A percentile compares a stretch with the other conserved stretches of the same genome.
Evolutionary conservation across 2,888 invertebrate genomes (phyloP).

Genomic region (Drosophila gaucha): DNA sequence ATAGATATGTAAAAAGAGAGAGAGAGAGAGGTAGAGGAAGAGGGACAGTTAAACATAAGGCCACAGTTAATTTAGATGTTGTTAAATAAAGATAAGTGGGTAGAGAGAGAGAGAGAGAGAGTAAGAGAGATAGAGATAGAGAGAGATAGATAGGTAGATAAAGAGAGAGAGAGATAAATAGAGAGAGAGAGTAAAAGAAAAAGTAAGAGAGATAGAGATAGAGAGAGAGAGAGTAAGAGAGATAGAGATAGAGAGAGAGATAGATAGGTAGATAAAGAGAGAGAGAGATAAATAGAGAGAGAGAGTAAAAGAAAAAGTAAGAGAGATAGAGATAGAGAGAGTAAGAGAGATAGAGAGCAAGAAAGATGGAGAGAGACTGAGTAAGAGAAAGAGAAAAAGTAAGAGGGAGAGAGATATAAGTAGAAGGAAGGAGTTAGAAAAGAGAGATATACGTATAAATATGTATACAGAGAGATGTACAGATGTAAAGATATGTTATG

Average conservation of each 20-base stretch:
- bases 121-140: not conserved
- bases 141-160: not conserved
- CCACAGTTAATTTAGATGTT: conserved; percentile 26
- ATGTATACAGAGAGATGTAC: not conserved
- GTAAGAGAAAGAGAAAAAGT: too few relatives aligned
- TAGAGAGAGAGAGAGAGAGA: not conserved
- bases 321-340: not conserved
- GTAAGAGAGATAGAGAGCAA: too few relatives aligned
- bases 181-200: not conserved
- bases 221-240: not conserved
- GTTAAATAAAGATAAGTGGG: too few relatives aligned
- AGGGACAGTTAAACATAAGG: conserved; percentile 16
- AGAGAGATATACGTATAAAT: too few relatives aligned
- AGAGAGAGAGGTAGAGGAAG: too few relatives aligned
- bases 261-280: conserved; percentile 7
- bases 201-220: not conserved
- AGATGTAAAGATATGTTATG: too few relatives aligned
- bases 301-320: not conserved
- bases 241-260: not conserved
- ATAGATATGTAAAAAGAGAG: not conserved
- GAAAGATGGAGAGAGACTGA: too few relatives aligned
- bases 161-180: too few relatives aligned
- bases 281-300: not conserved
- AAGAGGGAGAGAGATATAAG: not conserved
- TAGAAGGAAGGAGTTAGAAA: too few relatives aligned